Evolutionary conservation across 2,113 vertebrate species (phyloP).

Genomic region (Callaeas wilsoni): DNA sequence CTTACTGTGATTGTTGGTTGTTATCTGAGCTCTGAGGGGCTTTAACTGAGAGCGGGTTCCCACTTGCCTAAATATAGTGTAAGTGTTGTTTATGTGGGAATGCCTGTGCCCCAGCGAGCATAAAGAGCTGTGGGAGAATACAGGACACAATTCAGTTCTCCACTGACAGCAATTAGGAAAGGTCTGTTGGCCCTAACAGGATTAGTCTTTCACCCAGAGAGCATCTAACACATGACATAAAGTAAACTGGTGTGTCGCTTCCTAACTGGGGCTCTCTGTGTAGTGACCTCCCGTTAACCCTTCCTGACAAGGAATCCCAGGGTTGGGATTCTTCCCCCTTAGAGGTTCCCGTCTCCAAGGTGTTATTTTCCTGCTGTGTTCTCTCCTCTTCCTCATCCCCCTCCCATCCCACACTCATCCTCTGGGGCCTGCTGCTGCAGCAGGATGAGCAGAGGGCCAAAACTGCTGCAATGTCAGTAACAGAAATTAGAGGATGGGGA

Average conservation of each 20-base stretch:
- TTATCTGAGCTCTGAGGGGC: neutral
- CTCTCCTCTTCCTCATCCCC: neutral
- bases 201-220: slow-evolving; percentile 10
- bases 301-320: neutral
- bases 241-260: neutral
- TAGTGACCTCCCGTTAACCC: neutral
- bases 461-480: neutral
- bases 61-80: neutral
- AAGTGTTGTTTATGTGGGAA: neutral
- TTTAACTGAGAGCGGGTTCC: neutral
- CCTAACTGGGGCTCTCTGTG: neutral
- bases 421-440: neutral
- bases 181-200: slow-evolving; percentile 4
- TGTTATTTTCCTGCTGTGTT: neutral
- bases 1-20: neutral
- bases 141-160: neutral
- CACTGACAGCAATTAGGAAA: neutral
- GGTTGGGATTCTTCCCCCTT: neutral
- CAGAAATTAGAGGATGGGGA: neutral
- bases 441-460: neutral
- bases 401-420: neutral
- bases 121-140: neutral
- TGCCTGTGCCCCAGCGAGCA: neutral
- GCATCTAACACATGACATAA: neutral
- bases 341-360: neutral